A percentile compares a stretch with the other conserved stretches of the same genome.
Evolutionary conservation across 1,140 invertebrate genomes (phyloP).

Genomic region (Trinorchestia longiramus): DNA sequence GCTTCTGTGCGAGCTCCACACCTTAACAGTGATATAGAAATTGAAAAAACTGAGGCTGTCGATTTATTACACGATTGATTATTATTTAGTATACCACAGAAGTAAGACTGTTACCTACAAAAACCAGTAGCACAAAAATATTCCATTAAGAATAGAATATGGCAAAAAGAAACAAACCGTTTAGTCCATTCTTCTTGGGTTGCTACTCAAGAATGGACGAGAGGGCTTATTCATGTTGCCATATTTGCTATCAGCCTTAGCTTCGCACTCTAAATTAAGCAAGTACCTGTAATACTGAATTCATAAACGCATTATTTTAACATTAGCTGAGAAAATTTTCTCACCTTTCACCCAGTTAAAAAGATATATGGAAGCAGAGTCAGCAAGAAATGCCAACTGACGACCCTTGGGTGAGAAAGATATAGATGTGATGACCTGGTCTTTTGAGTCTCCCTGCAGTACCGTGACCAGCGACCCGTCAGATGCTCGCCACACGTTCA

Average conservation of each 20-base stretch:
- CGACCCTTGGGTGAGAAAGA: conserved; percentile 62
- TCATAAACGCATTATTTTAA: background rate
- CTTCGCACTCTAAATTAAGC: background rate
- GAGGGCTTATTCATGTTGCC: too few relatives aligned
- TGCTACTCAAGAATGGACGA: too few relatives aligned
- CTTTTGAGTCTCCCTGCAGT: conserved; percentile 55
- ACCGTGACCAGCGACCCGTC: conserved; percentile 59
- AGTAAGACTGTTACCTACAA: too few relatives aligned
- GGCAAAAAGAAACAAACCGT: too few relatives aligned
- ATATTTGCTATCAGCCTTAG: too few relatives aligned
- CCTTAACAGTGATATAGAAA: background rate
- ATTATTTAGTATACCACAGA: too few relatives aligned
- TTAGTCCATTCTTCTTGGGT: too few relatives aligned
- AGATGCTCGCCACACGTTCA: conserved; percentile 59
- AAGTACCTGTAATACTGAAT: background rate
- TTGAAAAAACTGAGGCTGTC: background rate
- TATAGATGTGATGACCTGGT: conserved; percentile 57
- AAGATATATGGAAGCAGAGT: conserved; percentile 58
- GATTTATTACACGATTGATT: too few relatives aligned
- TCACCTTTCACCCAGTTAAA: conserved; percentile 65
- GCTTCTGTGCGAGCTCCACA: conserved; percentile 56
- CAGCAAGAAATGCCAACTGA: conserved; percentile 61
- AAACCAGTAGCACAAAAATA: too few relatives aligned
- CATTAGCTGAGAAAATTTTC: background rate
- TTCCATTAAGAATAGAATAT: too few relatives aligned